These are phyloP conservation scores for Astropecten irregularis DNA, from an alignment of 53 echinoderm and acorn worm genomes.

Conservation along the genomic window DNA sequence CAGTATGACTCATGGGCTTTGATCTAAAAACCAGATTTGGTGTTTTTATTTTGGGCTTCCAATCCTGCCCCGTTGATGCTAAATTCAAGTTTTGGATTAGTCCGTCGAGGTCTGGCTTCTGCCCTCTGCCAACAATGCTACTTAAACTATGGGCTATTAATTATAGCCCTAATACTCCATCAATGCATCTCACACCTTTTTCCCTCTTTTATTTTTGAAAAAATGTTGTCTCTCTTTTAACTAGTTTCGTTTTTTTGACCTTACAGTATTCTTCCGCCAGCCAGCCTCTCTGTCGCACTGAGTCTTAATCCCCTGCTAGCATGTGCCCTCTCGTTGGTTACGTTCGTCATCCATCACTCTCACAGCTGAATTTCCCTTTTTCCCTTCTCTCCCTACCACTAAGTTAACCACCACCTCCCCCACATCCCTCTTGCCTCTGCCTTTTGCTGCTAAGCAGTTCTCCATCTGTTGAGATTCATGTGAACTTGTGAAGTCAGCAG, in stretches of 20 bases:
- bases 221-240: too few species aligned
- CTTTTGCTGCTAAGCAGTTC: not conserved
- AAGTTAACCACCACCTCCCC: not conserved
- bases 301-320: not conserved
- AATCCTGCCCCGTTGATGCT: too few species aligned
- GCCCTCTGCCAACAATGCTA: conserved; percentile 27
- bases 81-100: too few species aligned
- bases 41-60: too few species aligned
- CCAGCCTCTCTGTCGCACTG: not conserved
- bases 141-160: conserved; percentile 13
- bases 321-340: not conserved
- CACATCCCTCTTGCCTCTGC: not conserved
- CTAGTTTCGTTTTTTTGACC: too few species aligned
- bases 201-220: too few species aligned
- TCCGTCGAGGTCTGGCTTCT: conserved; percentile 37
- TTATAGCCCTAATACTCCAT: conserved; percentile 24
- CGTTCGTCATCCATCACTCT: conserved; percentile 21
- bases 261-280: not conserved
- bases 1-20: conserved; percentile 7
- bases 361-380: not conserved
- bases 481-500: conserved; percentile 38
- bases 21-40: conserved; percentile 43
- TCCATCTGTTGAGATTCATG: conserved; percentile 29
- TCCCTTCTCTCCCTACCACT: not conserved
- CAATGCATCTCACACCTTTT: conserved; percentile 27